Evolutionary conservation across 2,888 invertebrate species (phyloP).

Genomic region (Chaetogeoica ovagalla): DNA sequence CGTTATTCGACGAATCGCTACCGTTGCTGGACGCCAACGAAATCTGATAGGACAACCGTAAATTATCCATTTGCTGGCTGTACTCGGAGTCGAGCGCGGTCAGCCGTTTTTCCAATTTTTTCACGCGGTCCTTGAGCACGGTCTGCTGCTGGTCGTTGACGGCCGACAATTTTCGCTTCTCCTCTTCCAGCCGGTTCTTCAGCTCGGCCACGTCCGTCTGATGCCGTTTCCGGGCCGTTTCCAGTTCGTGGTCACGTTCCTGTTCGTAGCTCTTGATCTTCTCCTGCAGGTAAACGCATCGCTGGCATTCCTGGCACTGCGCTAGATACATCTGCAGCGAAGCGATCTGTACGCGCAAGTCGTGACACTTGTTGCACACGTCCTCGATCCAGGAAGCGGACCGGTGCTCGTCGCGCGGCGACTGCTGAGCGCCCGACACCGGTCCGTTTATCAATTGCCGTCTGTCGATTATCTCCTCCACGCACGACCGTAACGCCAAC

Average conservation of each 20-base stretch:
- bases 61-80: constrained; percentile 77
- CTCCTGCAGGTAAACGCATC: constrained; percentile 62
- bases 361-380: constrained; percentile 66
- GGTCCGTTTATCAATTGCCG: constrained; percentile 45
- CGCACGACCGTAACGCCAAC: constrained; percentile 54
- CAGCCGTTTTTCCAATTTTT: constrained; percentile 72
- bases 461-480: constrained; percentile 54
- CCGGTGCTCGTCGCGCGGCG: constrained; percentile 53
- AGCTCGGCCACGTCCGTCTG: constrained; percentile 33
- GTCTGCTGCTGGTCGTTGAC: constrained; percentile 59
- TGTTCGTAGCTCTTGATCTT: constrained; percentile 63
- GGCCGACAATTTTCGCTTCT: constrained; percentile 30
- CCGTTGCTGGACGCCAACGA: constrained; percentile 38
- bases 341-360: constrained; percentile 64
- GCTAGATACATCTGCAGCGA: constrained; percentile 58
- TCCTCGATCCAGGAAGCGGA: constrained; percentile 59
- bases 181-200: constrained; percentile 30
- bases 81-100: constrained; percentile 80
- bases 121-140: constrained; percentile 69
- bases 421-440: constrained; percentile 25
- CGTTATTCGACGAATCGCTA: constrained; percentile 50
- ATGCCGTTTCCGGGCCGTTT: constrained; percentile 22
- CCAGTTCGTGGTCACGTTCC: constrained; percentile 30
- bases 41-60: constrained; percentile 75
- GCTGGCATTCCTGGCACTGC: constrained; percentile 61